phyloP scores from a whole-genome alignment of 2,888 invertebrate genomes.

The Trilocha varians region DNA sequence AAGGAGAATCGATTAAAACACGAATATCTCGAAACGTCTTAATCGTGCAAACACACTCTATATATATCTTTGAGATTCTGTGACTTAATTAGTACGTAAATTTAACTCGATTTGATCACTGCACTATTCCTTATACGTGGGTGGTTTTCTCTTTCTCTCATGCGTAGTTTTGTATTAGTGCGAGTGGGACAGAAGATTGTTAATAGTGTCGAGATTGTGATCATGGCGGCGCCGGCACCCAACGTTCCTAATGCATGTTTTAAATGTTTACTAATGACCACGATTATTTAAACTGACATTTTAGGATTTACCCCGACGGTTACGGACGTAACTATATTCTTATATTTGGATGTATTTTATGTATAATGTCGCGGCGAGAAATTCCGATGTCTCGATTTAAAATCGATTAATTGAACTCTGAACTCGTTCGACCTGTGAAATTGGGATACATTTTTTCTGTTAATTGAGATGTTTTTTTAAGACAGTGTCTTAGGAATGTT shows the following conservation, averaged over 20 bases:
- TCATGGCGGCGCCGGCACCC: slow-evolving; percentile 64
- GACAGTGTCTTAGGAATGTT: background rate
- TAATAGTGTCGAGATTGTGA: slow-evolving; percentile 43
- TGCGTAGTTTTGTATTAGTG: background rate
- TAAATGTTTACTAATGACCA: slow-evolving; percentile 72
- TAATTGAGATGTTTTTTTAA: background rate
- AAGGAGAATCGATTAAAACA: slow-evolving; percentile 13
- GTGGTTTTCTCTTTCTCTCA: slow-evolving; percentile 26
- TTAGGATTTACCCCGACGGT: slow-evolving; percentile 50
- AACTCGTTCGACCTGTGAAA: background rate
- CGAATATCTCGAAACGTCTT: slow-evolving; percentile 19
- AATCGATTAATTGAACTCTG: background rate
- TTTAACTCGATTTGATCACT: slow-evolving; percentile 54
- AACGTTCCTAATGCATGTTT: slow-evolving; percentile 64
- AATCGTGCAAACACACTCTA: slow-evolving; percentile 39
- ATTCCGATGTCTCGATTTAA: background rate
- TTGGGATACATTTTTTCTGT: background rate
- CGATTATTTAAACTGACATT: slow-evolving; percentile 71
- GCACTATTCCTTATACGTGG: slow-evolving; percentile 49
- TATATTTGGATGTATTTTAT: background rate
- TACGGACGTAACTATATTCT: background rate
- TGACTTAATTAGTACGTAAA: slow-evolving; percentile 66
- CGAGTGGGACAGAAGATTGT: slow-evolving; percentile 28
- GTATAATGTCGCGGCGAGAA: background rate
- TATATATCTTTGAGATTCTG: slow-evolving; percentile 16